These are phyloP conservation scores for Cephus cinctus DNA, from an alignment of 1,140 invertebrate genomes.

Conservation along the genomic window DNA sequence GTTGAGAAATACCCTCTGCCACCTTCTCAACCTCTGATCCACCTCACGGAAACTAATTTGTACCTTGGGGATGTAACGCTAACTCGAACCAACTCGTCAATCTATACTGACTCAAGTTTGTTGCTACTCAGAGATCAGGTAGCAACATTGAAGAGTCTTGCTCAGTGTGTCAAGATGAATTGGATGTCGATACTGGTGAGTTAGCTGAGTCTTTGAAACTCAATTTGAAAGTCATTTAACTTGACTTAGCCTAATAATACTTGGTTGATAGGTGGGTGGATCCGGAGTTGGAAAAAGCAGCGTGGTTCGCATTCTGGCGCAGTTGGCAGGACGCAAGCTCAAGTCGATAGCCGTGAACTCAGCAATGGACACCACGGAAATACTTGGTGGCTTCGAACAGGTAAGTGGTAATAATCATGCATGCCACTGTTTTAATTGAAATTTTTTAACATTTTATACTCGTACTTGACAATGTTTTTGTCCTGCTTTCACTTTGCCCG, in stretches of 20 bases:
- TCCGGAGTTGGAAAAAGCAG: slow-evolving; percentile 81
- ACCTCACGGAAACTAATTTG: slow-evolving; percentile 57
- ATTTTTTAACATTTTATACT: no score
- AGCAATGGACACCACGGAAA: slow-evolving; percentile 92
- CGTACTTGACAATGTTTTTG: no score
- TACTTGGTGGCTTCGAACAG: slow-evolving; percentile 96
- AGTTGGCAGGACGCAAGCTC: slow-evolving; percentile 72
- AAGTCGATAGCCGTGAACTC: slow-evolving; percentile 84
- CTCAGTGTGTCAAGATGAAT: slow-evolving; percentile 83
- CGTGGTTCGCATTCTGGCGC: slow-evolving; percentile 74
- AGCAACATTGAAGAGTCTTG: slow-evolving; percentile 68
- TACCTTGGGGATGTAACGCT: slow-evolving; percentile 63
- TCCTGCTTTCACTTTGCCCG: no score
- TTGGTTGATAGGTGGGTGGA: slow-evolving; percentile 67
- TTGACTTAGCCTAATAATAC: not conserved
- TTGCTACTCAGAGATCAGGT: slow-evolving; percentile 69
- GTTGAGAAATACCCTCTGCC: slow-evolving; percentile 53
- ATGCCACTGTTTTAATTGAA: no score
- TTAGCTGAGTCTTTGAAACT: slow-evolving; percentile 14
- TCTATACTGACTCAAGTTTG: slow-evolving; percentile 53
- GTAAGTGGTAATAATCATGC: slow-evolving; percentile 58
- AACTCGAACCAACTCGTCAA: slow-evolving; percentile 40
- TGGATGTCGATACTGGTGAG: slow-evolving; percentile 89
- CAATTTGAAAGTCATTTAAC: not conserved
- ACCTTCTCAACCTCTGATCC: slow-evolving; percentile 50